These are phyloP conservation scores for Bacillus rossius DNA, from an alignment of 1,140 invertebrate genomes.

Conservation along the genomic window DNA sequence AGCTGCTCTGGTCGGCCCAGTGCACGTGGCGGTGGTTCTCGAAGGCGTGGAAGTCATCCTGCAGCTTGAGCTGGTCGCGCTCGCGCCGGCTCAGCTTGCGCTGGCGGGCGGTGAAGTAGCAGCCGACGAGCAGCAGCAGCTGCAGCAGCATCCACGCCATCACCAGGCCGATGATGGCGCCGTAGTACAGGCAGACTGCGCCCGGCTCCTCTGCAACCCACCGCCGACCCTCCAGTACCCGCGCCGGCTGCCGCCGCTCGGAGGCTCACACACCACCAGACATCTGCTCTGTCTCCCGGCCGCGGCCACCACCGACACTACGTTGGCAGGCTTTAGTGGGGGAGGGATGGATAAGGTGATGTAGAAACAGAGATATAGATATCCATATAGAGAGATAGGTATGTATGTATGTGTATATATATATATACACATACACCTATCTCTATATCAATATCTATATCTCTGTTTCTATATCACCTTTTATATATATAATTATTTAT, in stretches of 20 bases:
- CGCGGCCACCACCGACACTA: neutral
- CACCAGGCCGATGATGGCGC: neutral
- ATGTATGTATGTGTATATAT: too few relatives aligned
- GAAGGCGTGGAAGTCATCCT: constrained; percentile 8
- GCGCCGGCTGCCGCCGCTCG: too few relatives aligned
- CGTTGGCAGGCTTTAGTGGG: neutral
- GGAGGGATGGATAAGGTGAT: neutral
- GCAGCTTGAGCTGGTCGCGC: constrained; percentile 3
- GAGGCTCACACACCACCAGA: too few relatives aligned
- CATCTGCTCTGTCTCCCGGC: neutral
- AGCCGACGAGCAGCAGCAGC: constrained; percentile 2
- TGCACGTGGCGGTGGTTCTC: constrained; percentile 9
- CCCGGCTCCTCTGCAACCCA: neutral
- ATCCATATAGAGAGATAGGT: too few relatives aligned
- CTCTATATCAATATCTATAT: too few relatives aligned
- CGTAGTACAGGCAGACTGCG: constrained; percentile 2
- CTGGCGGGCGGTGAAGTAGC: constrained; percentile 1
- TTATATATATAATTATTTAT: too few relatives aligned
- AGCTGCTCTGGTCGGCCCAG: constrained; percentile 7
- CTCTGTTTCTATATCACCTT: too few relatives aligned
- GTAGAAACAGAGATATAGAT: too few relatives aligned
- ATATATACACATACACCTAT: too few relatives aligned
- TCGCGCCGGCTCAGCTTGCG: constrained; percentile 5
- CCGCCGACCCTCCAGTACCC: too few relatives aligned
- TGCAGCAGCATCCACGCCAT: constrained; percentile 8